These are phyloP conservation scores for Mormyrus proboscirostris DNA, from an alignment of 2,797 vertebrate species.

Conservation along the genomic window DNA sequence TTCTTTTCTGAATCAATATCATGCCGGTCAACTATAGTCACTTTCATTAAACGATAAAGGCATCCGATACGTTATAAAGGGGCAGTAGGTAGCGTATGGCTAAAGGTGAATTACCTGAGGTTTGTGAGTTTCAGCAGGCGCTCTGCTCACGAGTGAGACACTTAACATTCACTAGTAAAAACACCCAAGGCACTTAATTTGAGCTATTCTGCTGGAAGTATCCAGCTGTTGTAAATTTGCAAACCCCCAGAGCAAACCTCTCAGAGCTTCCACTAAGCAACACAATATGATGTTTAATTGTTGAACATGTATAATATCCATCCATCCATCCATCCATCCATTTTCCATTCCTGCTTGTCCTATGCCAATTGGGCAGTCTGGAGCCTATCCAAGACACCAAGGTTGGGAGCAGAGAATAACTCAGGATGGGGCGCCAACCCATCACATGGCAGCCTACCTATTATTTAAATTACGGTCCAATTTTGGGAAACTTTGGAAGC, in stretches of 20 bases:
- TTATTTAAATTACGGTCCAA: not conserved
- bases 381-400: not conserved
- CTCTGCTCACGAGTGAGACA: not conserved
- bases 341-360: not conserved
- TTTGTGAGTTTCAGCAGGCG: not conserved
- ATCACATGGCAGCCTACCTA: not conserved
- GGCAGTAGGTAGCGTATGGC: not conserved
- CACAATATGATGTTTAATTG: not conserved
- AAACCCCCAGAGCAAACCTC: too few relatives aligned
- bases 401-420: not conserved
- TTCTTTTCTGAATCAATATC: not conserved
- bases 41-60: not conserved
- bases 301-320: not conserved
- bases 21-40: not conserved
- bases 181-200: constrained; percentile 6
- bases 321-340: not conserved
- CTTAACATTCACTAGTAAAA: not conserved
- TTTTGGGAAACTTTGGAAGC: not conserved
- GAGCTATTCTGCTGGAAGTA: not conserved
- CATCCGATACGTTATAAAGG: not conserved
- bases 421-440: not conserved
- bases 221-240: not conserved
- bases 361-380: not conserved
- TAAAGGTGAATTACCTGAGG: not conserved
- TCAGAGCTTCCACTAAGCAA: not conserved